Conservation (phyloP, 2,113 vertebrate genomes). For the Cricetomys ansorgei region DNA sequence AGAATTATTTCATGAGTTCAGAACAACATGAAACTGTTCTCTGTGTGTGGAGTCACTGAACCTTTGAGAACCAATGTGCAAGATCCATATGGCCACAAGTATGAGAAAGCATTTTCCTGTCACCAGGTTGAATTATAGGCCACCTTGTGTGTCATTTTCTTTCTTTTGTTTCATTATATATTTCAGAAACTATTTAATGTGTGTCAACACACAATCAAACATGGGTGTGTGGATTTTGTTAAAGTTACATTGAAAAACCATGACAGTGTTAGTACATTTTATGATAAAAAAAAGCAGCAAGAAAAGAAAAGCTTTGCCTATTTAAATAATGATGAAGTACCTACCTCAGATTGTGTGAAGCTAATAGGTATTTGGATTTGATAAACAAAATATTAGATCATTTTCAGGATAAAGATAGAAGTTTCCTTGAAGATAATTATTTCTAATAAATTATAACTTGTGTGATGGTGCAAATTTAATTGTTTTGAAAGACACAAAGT, state of each 20-base stretch:
- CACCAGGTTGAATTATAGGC: neutral
- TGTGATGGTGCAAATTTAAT: neutral
- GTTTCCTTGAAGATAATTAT: neutral
- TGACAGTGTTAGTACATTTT: neutral
- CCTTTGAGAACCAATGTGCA: neutral
- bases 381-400: neutral
- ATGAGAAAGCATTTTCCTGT: neutral
- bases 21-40: neutral
- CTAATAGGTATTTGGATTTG: neutral
- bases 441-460: neutral
- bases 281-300: neutral
- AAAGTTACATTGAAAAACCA: neutral
- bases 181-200: neutral
- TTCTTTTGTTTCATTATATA: neutral
- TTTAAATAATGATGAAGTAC: neutral
- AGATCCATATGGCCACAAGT: neutral
- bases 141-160: neutral
- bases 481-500: neutral
- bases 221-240: neutral
- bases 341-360: neutral
- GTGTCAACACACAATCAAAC: neutral
- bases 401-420: neutral
- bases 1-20: slow-evolving; percentile 10
- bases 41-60: neutral
- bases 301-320: neutral